A percentile compares a stretch with the other conserved stretches of the same genome.
These are phyloP conservation scores for Stomorhina lunata DNA, from an alignment of 2,888 invertebrate genomes.

Conservation along the genomic window DNA sequence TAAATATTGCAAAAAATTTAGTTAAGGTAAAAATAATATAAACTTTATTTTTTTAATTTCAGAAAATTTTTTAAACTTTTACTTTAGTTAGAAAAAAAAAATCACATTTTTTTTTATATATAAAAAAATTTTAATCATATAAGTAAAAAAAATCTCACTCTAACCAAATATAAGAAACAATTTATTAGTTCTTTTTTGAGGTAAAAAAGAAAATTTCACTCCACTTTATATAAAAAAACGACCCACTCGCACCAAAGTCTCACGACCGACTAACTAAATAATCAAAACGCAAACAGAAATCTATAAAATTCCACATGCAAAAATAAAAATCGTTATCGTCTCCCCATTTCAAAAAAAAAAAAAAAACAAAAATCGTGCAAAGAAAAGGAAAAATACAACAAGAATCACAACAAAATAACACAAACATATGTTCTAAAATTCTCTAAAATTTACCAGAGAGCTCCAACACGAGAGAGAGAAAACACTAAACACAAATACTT, in stretches of 20 bases:
- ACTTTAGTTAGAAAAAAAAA: too few species aligned
- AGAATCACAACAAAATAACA: conserved; percentile 32
- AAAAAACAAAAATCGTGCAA: background rate
- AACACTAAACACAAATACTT: background rate
- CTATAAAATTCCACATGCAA: conserved; percentile 39
- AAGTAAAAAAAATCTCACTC: conserved; percentile 32
- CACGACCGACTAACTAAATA: conserved; percentile 74
- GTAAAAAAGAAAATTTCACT: conserved; percentile 27
- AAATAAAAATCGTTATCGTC: background rate
- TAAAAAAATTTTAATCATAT: conserved; percentile 15
- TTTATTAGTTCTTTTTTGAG: conserved; percentile 40
- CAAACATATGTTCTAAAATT: conserved; percentile 41
- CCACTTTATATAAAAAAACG: conserved; percentile 39
- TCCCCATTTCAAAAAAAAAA: background rate
- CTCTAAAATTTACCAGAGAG: conserved; percentile 23
- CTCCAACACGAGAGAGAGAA: conserved; percentile 4
- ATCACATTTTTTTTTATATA: conserved; percentile 19
- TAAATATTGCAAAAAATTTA: conserved; percentile 52
- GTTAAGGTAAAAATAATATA: too few species aligned
- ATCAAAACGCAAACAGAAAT: conserved; percentile 64
- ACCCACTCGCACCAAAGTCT: conserved; percentile 75
- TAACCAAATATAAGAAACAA: conserved; percentile 63
- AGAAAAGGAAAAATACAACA: background rate
- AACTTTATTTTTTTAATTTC: background rate
- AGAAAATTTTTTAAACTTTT: too few species aligned